These are phyloP conservation scores for Synanthedon vespiformis DNA, from an alignment of 2,888 invertebrate genomes.

Conservation along the genomic window DNA sequence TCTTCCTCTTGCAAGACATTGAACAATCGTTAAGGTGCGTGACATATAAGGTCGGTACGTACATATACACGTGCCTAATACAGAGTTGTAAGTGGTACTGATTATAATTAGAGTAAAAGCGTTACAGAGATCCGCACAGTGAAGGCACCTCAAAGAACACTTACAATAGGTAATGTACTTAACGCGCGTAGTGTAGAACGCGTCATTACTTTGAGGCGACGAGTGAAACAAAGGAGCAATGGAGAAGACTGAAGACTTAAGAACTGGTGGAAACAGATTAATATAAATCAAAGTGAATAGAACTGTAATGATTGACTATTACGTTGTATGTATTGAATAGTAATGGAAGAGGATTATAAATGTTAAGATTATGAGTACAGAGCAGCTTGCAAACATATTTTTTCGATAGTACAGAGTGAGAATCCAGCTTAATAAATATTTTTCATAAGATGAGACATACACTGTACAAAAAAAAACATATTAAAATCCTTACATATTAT, in stretches of 20 bases:
- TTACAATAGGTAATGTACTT: constrained; percentile 69
- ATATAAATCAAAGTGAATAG: too few species aligned
- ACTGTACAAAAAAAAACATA: too few species aligned
- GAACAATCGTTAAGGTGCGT: constrained; percentile 2
- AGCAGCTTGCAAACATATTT: too few species aligned
- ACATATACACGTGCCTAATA: not conserved
- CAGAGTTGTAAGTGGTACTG: constrained; percentile 3
- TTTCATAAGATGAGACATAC: too few species aligned
- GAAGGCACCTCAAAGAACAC: constrained; percentile 58
- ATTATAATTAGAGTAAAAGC: constrained; percentile 64
- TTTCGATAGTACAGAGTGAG: too few species aligned
- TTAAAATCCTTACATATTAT: too few species aligned
- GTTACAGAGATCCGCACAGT: constrained; percentile 39
- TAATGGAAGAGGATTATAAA: too few species aligned
- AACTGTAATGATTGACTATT: too few species aligned
- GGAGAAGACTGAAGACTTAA: constrained; percentile 24
- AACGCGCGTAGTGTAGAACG: constrained; percentile 47
- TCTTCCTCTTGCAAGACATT: constrained; percentile 4
- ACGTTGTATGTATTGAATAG: too few species aligned
- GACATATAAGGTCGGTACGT: too few species aligned
- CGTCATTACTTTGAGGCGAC: constrained; percentile 57
- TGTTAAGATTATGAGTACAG: too few species aligned
- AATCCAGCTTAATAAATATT: too few species aligned
- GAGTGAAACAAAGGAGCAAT: constrained; percentile 22
- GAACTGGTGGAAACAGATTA: constrained; percentile 1